Evolutionary conservation across 2,113 vertebrate species (phyloP), one percentile per base, ranked within the genome.

Genomic region (Megatriorchis doriae): DNA sequence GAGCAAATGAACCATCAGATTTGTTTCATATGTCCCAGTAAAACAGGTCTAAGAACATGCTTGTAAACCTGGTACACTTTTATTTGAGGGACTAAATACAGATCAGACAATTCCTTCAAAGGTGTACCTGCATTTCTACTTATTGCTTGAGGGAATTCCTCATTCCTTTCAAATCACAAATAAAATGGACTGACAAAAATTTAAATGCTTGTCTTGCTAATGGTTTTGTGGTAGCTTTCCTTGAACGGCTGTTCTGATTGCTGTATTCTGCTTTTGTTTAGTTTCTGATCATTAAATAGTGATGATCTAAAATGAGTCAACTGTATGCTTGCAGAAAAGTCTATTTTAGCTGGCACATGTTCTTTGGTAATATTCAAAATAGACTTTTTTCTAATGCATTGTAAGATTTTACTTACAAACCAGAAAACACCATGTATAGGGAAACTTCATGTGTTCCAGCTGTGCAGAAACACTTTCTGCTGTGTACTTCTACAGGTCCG

Each of bases 401-500:
- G 0, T 23, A 36, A 61, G 20, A 53, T 71, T 85, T 89, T 93
- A 87, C 85, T 78, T 56, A 50, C 13, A 83, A 88, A 25, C 16
- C n/a, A 13, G 79, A 68, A 66, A 70, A 42, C 18, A 10, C 19
- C 15, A 6, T 10, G 50, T 53, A 16, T 61, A 59, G 29, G 12
- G 56, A 68, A 75, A 55, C 80, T 8, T 34, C 6, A 9, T 4
- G 36, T 87, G 55, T 91, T 61, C 61, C 48, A 70, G 45, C 73
- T 66, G 9, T 53, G 55, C 78, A 61, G 83, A 92, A 96, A 43
- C 83, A 7, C 70, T 94, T 48, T 91, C 29, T 92, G n/a, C 85
- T 66, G 83, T 95, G 70, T 96, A 0, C 52, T 95, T 94, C 85
- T 93, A 26, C 98, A 99, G 99, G 98, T 99, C 75, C 99, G 99